phyloP scores from a whole-genome alignment of 2,113 vertebrate species.

The Illadopsis cleaveri region DNA sequence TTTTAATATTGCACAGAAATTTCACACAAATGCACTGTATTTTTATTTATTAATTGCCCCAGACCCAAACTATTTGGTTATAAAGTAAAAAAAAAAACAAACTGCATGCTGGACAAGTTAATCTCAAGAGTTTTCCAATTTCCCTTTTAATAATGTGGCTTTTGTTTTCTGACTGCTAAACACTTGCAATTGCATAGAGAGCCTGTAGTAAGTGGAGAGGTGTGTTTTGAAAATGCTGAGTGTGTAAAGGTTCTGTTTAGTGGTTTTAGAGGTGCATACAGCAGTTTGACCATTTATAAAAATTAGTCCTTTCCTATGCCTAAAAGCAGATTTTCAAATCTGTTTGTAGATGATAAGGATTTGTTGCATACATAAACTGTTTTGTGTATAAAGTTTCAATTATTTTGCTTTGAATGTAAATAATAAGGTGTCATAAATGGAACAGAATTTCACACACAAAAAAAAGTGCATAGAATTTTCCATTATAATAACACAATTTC shows the following conservation, averaged over 20 bases:
- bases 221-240: neutral
- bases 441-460: conserved; percentile 2
- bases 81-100: neutral
- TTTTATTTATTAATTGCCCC: neutral
- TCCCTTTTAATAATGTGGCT: neutral
- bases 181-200: neutral
- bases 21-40: neutral
- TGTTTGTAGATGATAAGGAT: conserved; percentile 15
- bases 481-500: neutral
- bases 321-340: neutral
- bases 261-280: neutral
- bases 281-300: neutral
- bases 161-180: neutral
- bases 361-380: neutral
- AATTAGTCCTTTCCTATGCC: neutral
- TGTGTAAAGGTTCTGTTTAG: neutral
- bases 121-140: neutral
- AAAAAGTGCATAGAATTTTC: neutral
- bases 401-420: conserved; percentile 28
- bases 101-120: neutral
- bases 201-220: neutral
- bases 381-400: neutral
- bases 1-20: neutral
- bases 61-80: neutral
- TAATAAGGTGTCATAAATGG: neutral